phyloP scores from a whole-genome alignment of 2,888 invertebrate genomes.

The Polymixis flavicincta region DNA sequence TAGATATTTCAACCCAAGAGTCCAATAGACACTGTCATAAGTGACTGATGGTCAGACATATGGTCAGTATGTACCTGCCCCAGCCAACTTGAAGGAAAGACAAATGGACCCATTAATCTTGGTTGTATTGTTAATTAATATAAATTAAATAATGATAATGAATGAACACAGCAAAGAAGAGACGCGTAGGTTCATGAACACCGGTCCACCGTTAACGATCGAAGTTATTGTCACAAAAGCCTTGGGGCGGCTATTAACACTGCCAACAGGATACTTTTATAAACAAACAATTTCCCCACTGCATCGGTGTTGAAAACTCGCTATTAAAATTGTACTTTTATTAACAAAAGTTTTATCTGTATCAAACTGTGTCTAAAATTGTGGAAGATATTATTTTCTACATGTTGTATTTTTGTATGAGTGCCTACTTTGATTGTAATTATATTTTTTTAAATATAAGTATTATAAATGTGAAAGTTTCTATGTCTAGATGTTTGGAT shows the following conservation, averaged over 20 bases:
- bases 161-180: slow-evolving; percentile 38
- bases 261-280: slow-evolving; percentile 36
- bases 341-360: neutral
- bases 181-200: slow-evolving; percentile 45
- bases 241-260: slow-evolving; percentile 53
- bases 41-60: neutral
- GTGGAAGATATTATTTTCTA: no score
- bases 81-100: slow-evolving; percentile 13
- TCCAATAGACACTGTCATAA: slow-evolving; percentile 1
- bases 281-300: slow-evolving; percentile 23
- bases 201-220: slow-evolving; percentile 38
- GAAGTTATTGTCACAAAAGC: slow-evolving; percentile 53
- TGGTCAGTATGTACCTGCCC: neutral
- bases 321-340: neutral
- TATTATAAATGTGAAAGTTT: no score
- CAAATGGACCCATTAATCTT: slow-evolving; percentile 43
- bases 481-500: no score
- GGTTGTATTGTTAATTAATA: slow-evolving; percentile 33
- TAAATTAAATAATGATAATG: slow-evolving; percentile 40
- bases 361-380: neutral
- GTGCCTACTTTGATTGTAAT: no score
- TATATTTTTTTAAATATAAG: no score
- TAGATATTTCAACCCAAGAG: neutral
- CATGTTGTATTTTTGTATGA: no score
- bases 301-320: neutral